A percentile compares a stretch with the other conserved stretches of the same genome.
Evolutionary conservation across 2,888 invertebrate species (phyloP).

Genomic region (Patella ulyssiponensis): DNA sequence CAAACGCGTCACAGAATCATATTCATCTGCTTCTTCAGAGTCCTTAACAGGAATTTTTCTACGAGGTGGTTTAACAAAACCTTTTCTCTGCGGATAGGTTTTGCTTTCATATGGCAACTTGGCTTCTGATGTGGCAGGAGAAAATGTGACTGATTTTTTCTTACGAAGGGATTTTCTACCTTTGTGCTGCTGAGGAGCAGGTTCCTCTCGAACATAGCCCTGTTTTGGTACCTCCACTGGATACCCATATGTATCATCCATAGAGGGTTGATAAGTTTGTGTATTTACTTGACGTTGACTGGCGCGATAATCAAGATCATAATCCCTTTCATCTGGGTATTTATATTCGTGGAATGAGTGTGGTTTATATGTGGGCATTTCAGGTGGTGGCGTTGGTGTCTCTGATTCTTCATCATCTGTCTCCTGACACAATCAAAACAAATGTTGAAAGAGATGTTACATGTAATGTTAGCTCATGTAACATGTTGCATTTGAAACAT

Average conservation of each 20-base stretch:
- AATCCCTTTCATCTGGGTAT: not conserved
- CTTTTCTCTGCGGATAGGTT: not conserved
- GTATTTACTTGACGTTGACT: not conserved
- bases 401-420: too few species aligned
- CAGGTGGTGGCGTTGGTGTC: too few species aligned
- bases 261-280: too few species aligned
- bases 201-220: too few species aligned
- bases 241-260: too few species aligned
- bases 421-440: too few species aligned
- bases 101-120: not conserved
- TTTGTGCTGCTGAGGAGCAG: too few species aligned
- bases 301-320: not conserved
- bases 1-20: not conserved
- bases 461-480: too few species aligned
- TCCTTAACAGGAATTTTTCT: not conserved
- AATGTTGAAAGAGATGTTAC: too few species aligned
- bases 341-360: not conserved
- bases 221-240: too few species aligned
- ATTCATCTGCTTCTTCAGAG: not conserved
- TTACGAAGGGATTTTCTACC: not conserved
- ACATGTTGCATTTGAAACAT: too few species aligned
- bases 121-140: not conserved
- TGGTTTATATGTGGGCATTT: not conserved
- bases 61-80: not conserved
- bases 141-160: not conserved